Evolutionary conservation across 2,888 invertebrate genomes (phyloP), one percentile per base, ranked within the genome.

Genomic region (Pammene aurita): DNA sequence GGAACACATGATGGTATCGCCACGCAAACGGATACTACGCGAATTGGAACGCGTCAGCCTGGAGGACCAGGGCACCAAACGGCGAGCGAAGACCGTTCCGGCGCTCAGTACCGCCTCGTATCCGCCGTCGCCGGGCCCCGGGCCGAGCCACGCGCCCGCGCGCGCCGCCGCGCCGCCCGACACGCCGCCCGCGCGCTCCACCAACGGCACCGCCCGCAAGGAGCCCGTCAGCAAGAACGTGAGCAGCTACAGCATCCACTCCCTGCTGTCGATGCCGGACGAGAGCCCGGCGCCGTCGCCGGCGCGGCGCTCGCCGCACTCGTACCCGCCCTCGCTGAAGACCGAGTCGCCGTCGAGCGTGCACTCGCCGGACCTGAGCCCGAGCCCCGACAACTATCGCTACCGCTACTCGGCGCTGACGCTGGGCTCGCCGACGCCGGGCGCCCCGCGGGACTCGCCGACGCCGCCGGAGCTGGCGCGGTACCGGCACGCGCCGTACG

Each of bases 181-280:
- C 74, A 71, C 76, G 76, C 73, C 78, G 78, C 72, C 78, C 75
- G 72, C 76, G 75, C 78, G 72, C 81, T 69, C 63, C 83, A 73
- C 82, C 75, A 86, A 86, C 77, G 86, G 85, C 74, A 75, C 81
- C 66, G 80, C 83, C 52, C 84, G 84, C 38, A 84, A 84, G 73
- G 86, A 86, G 67, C 72, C 81, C 68, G 82, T 84, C 42, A 77
- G 87, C 66, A 89, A 89, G 76, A 89, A 94, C 78, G 94, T 94
- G 75, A 95, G 96, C 87, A 96, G 96, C 84, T 97, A 97, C 90
- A 97, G 97, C 92, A 97, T 97, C 85, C 96, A 96, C 82, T 96
- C 97, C 73, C 93, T 97, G 83, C 92, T 97, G 78, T 95, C 96
- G 71, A 95, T 95, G 94, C 85, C 93, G 46, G 93, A 92, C 75